Percentiles rank a stretch among this genome's conserved stretches.
Evolutionary conservation across 2,888 invertebrate genomes (phyloP).

Genomic region (Amblyjoppa proteus): DNA sequence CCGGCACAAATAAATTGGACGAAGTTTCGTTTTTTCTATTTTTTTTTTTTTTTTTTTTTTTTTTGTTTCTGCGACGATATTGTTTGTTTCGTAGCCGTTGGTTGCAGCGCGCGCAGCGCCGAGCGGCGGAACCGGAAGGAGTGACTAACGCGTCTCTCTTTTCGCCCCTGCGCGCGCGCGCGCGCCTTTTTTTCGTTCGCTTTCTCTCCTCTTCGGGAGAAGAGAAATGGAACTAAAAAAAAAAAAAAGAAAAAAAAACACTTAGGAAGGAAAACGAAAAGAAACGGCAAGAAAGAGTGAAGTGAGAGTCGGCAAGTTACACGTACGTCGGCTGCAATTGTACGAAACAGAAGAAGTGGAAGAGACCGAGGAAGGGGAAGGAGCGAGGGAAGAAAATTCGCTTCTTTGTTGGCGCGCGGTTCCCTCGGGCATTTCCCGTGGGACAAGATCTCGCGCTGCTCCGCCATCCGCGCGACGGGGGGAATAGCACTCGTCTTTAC

Average conservation of each 20-base stretch:
- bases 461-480: background rate
- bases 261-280: background rate
- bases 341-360: slow-evolving; percentile 54
- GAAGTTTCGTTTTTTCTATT: slow-evolving; percentile 24
- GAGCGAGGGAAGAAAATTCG: slow-evolving; percentile 52
- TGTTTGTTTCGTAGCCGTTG: slow-evolving; percentile 30
- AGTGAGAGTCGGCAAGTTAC: slow-evolving; percentile 55
- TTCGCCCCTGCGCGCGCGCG: slow-evolving; percentile 17
- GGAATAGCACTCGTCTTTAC: slow-evolving; percentile 8
- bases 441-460: slow-evolving; percentile 63
- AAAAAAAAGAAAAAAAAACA: background rate
- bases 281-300: slow-evolving; percentile 38
- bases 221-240: slow-evolving; percentile 22
- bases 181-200: slow-evolving; percentile 45
- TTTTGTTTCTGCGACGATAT: background rate
- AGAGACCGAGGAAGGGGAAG: slow-evolving; percentile 34
- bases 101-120: slow-evolving; percentile 4
- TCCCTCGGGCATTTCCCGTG: slow-evolving; percentile 70
- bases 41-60: slow-evolving; percentile 9
- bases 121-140: slow-evolving; percentile 41
- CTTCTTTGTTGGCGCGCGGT: slow-evolving; percentile 46
- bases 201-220: slow-evolving; percentile 26
- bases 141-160: slow-evolving; percentile 15
- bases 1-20: slow-evolving; percentile 38
- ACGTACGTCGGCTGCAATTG: slow-evolving; percentile 46